Base-by-base conservation (phyloP, 2,113 vertebrate genomes). In the Oncorhynchus kisutch region DNA sequence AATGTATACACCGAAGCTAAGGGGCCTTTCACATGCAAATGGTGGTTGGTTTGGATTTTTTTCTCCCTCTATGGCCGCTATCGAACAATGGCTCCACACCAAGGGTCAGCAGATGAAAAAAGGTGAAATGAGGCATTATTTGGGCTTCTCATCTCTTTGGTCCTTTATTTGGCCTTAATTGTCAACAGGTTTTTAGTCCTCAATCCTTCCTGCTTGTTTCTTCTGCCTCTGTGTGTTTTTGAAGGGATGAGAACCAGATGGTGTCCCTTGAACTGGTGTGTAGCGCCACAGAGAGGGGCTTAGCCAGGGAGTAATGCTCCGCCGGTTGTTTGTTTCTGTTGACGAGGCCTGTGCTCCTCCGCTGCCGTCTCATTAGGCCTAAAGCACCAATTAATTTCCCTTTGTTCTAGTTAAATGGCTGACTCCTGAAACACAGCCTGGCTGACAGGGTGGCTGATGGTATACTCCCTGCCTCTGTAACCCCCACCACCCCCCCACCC, bases 321-420 rank as follows among this genome's bases (percentile, higher is more conserved):
- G 4, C 1, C 51, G 48, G 20, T 7, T 93, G 93, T 94, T 94
- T 95, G 94, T 94, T 94, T 93, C 94, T 93, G 93, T 92, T 92
- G 94, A 90, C 88, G 91, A 89, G 94, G 89, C 85, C 91, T 93
- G 94, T 91, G 92, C 91, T 94, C 81, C 94, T 89, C 92, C 89
- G 16, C n/a, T 22, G 59, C 59, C 87, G 91, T 93, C 94, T 95
- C 94, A 95, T 95, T 94, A 94, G 91, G 91, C 91, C 92, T 94
- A 94, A 96, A 95, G 94, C 94, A 92, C 93, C 91, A 93, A 94
- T 94, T 96, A 96, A 96, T 95, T 54, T 93, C 74, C 93, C 89
- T 95, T 94, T 95, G 92, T 95, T 90, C 94, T 93, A 91, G 78
- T 94, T 94, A 95, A 96, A 95, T 89, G 93, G 90, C 92, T 89